Percentiles rank a stretch among this genome's conserved stretches.
phyloP scores from a whole-genome alignment of 2,888 invertebrate genomes.

The Dusona sp. region DNA sequence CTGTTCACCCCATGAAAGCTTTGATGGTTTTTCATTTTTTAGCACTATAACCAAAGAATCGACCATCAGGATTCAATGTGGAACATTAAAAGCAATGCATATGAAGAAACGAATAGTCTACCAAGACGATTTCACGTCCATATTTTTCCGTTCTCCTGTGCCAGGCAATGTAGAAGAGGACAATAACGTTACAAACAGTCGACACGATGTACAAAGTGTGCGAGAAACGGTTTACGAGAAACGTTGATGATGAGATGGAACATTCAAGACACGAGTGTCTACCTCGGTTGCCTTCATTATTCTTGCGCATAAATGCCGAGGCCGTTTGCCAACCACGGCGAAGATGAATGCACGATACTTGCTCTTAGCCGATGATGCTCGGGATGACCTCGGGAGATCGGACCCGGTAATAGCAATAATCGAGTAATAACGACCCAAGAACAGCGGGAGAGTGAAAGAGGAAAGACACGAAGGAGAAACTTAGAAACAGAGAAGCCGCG shows the following conservation, averaged over 20 bases:
- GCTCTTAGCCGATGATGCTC: constrained; percentile 33
- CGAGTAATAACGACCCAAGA: constrained; percentile 73
- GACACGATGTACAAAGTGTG: constrained; percentile 5
- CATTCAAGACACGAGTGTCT: constrained; percentile 39
- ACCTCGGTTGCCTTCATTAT: constrained; percentile 69
- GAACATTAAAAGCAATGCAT: background rate
- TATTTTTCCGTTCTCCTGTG: background rate
- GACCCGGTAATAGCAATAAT: constrained; percentile 75
- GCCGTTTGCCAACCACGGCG: constrained; percentile 71
- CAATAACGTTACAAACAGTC: background rate
- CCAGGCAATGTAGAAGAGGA: background rate
- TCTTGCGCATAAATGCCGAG: constrained; percentile 70
- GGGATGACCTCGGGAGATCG: constrained; percentile 72
- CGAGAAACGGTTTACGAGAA: constrained; percentile 46
- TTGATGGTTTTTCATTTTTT: constrained; percentile 22
- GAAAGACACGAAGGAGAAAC: constrained; percentile 67
- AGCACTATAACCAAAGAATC: background rate
- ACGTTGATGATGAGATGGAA: constrained; percentile 53
- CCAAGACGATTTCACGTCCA: background rate
- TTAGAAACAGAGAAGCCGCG: constrained; percentile 18
- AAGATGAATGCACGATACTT: constrained; percentile 55
- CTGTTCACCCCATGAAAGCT: background rate
- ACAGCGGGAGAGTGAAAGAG: constrained; percentile 36
- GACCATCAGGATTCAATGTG: background rate
- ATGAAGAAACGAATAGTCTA: background rate